These are phyloP conservation scores for Sturnus vulgaris DNA, from an alignment of 2,113 vertebrate genomes.

Conservation along the genomic window DNA sequence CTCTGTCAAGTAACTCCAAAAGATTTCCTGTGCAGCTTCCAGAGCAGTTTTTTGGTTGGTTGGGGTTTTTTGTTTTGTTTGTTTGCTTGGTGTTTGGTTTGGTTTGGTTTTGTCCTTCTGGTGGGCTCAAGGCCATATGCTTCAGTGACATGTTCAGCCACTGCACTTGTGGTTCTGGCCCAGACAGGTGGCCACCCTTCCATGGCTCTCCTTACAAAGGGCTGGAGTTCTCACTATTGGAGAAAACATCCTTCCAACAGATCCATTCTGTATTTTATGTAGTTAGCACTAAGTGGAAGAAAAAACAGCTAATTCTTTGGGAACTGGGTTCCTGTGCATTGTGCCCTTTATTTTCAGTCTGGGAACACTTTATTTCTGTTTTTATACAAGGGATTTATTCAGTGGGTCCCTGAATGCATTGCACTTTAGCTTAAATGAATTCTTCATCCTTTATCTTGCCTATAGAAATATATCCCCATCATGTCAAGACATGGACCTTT, in stretches of 20 bases:
- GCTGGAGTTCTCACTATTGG: neutral
- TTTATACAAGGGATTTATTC: neutral
- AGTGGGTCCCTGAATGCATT: neutral
- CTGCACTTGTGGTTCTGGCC: neutral
- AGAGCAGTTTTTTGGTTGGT: fast-evolving
- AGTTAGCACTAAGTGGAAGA: neutral
- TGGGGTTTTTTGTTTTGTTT: neutral
- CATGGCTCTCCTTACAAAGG: neutral
- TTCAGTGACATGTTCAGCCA: neutral
- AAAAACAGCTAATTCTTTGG: neutral
- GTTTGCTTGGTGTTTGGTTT: neutral
- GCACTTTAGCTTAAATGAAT: neutral
- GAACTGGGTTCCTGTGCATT: neutral
- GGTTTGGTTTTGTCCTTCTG: neutral
- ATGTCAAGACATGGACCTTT: neutral
- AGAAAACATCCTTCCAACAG: neutral
- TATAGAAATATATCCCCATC: neutral
- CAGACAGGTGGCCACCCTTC: fast-evolving
- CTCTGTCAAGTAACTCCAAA: neutral
- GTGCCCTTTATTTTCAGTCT: neutral
- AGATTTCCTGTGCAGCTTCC: neutral
- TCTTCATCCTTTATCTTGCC: neutral
- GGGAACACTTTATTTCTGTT: neutral
- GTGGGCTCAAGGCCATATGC: neutral
- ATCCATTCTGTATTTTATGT: neutral